Conservation (phyloP, 2,888 invertebrate genomes). For the Notodonta dromedarius region DNA sequence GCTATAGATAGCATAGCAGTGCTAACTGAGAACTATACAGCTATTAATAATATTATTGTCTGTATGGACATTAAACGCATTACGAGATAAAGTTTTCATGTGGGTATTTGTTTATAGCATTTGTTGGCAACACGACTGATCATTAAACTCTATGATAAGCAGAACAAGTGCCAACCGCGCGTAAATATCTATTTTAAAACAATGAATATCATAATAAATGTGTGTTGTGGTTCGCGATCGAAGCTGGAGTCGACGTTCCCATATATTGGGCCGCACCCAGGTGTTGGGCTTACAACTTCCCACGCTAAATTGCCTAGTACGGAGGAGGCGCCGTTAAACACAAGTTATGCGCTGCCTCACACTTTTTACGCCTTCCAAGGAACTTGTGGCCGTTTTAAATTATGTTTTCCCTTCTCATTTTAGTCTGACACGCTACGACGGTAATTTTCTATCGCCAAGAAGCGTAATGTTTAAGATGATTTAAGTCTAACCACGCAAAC, state of each 20-base stretch:
- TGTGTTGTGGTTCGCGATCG: slow-evolving; percentile 36
- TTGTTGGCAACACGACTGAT: slow-evolving; percentile 9
- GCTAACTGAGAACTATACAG: not conserved
- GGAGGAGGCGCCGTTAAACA: slow-evolving; percentile 11
- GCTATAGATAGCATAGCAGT: not conserved
- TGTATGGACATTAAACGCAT: not conserved
- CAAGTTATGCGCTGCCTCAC: slow-evolving; percentile 17
- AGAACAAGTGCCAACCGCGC: slow-evolving; percentile 18
- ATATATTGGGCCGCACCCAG: slow-evolving; percentile 61
- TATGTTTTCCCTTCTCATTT: too few relatives aligned
- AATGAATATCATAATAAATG: slow-evolving; percentile 34
- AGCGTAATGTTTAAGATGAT: too few relatives aligned
- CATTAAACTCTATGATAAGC: slow-evolving; percentile 12
- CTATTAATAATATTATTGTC: not conserved
- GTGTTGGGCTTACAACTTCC: slow-evolving; percentile 42
- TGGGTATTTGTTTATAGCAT: slow-evolving; percentile 2
- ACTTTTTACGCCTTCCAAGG: slow-evolving; percentile 17
- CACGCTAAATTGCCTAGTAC: slow-evolving; percentile 41
- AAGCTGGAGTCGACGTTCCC: slow-evolving; percentile 45
- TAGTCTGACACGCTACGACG: too few relatives aligned
- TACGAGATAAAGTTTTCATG: not conserved
- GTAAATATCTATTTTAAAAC: slow-evolving; percentile 16
- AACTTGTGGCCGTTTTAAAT: too few relatives aligned
- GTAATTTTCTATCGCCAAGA: too few relatives aligned
- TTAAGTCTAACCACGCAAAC: too few relatives aligned